A percentile compares a stretch with the other conserved stretches of the same genome.
phyloP scores from a whole-genome alignment of 2,888 invertebrate genomes.

The Phoenoteleia sp. region DNA sequence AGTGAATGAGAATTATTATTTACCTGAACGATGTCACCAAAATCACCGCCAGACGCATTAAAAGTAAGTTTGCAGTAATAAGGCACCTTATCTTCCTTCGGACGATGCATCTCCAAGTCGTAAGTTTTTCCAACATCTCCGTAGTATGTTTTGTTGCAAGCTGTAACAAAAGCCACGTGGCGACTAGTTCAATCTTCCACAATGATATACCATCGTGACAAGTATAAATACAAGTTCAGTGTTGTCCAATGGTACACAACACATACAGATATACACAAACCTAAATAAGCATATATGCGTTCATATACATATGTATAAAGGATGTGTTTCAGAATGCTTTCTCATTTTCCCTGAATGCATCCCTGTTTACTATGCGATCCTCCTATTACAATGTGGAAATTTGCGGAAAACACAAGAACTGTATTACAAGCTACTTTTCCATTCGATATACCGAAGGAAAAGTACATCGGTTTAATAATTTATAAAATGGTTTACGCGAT shows the following conservation, averaged over 20 bases:
- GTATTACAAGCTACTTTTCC: constrained; percentile 20
- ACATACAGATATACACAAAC: not conserved
- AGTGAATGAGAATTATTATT: too few species aligned
- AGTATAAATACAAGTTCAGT: constrained; percentile 46
- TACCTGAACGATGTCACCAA: constrained; percentile 96
- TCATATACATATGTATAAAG: not conserved
- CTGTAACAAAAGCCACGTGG: constrained; percentile 87
- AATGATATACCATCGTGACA: constrained; percentile 69
- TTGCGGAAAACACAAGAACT: constrained; percentile 25
- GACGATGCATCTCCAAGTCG: constrained; percentile 94
- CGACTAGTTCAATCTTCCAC: constrained; percentile 69
- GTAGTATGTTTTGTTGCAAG: constrained; percentile 96
- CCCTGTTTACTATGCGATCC: constrained; percentile 40
- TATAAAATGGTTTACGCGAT: too few species aligned
- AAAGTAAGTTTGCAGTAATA: constrained; percentile 96
- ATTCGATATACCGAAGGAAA: too few species aligned
- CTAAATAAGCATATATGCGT: constrained; percentile 2
- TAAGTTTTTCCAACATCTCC: constrained; percentile 96
- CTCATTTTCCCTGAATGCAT: constrained; percentile 60
- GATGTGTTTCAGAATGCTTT: constrained; percentile 42
- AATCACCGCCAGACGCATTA: constrained; percentile 93
- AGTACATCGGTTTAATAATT: too few species aligned
- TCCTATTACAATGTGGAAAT: constrained; percentile 35
- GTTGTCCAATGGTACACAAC: not conserved
- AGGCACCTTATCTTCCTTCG: constrained; percentile 94